These are phyloP conservation scores for Cephalopholis sonnerati DNA, from an alignment of 2,113 vertebrate species.

Conservation along the genomic window DNA sequence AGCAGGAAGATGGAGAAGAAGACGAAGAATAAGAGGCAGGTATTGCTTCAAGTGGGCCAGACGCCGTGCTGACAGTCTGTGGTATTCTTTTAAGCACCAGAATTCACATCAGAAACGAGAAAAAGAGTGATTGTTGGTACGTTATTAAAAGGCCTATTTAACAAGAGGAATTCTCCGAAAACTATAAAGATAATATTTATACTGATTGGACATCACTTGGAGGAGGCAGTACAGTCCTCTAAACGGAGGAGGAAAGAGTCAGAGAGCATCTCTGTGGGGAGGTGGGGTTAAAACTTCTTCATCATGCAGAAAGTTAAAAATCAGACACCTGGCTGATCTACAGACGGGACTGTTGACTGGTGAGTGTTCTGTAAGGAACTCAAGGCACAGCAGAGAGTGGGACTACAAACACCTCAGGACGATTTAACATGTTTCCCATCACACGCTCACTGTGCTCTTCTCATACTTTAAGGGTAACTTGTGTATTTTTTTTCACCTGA, in stretches of 20 bases:
- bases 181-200: not conserved
- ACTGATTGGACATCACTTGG: slow-evolving; percentile 35
- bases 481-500: no score
- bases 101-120: slow-evolving; percentile 19
- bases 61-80: not conserved
- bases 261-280: not conserved
- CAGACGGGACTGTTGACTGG: slow-evolving; percentile 25
- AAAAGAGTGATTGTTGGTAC: slow-evolving; percentile 39
- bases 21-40: not conserved
- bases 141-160: slow-evolving; percentile 10
- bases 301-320: slow-evolving; percentile 58
- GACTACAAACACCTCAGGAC: not conserved
- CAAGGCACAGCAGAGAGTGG: slow-evolving; percentile 72
- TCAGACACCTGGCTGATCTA: not conserved
- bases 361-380: slow-evolving; percentile 50
- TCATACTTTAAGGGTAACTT: not conserved
- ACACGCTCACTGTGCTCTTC: not conserved
- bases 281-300: not conserved
- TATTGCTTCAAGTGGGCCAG: slow-evolving; percentile 31
- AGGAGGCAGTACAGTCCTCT: slow-evolving; percentile 25
- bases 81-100: slow-evolving; percentile 46
- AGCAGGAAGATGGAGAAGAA: not conserved
- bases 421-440: not conserved
- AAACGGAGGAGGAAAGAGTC: not conserved
- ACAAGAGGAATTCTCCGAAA: slow-evolving; percentile 16